Percentiles rank a stretch among this genome's conserved stretches.
Evolutionary conservation across 2,797 vertebrate genomes (phyloP).

Genomic region (Centroberyx gerrardi): DNA sequence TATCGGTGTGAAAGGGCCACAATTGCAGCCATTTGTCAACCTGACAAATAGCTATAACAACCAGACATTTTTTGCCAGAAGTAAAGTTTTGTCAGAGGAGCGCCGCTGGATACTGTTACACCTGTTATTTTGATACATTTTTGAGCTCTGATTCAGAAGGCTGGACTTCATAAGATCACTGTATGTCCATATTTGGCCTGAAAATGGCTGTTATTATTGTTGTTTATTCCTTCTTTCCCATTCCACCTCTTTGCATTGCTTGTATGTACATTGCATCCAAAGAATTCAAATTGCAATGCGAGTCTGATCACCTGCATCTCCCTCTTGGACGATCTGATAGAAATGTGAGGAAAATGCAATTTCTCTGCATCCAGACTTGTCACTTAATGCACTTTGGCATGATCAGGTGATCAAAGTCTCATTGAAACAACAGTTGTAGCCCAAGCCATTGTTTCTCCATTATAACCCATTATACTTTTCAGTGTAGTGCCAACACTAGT

Average conservation of each 20-base stretch:
- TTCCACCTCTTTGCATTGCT: neutral
- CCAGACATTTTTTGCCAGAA: slow-evolving; percentile 22
- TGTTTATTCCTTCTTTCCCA: neutral
- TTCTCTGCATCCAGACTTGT: no score
- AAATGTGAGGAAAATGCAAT: no score
- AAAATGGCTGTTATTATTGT: slow-evolving; percentile 36
- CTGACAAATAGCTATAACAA: slow-evolving; percentile 47
- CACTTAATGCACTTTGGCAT: no score
- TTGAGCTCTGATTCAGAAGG: slow-evolving; percentile 11
- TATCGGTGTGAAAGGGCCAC: slow-evolving; percentile 29
- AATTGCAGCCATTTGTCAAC: slow-evolving; percentile 49
- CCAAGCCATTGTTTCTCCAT: no score
- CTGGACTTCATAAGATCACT: neutral
- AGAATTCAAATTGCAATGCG: no score
- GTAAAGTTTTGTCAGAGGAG: slow-evolving; percentile 27
- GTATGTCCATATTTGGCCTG: slow-evolving; percentile 21
- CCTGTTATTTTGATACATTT: slow-evolving; percentile 26
- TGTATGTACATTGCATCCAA: neutral
- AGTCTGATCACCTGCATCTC: no score
- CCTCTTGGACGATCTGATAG: no score
- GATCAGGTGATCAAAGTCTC: no score
- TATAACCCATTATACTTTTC: no score
- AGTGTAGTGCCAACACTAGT: neutral
- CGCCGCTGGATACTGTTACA: slow-evolving; percentile 6
- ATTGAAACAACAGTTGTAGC: no score